Conservation (phyloP, 2,113 vertebrate species). For the Xyliphius kryptos region DNA sequence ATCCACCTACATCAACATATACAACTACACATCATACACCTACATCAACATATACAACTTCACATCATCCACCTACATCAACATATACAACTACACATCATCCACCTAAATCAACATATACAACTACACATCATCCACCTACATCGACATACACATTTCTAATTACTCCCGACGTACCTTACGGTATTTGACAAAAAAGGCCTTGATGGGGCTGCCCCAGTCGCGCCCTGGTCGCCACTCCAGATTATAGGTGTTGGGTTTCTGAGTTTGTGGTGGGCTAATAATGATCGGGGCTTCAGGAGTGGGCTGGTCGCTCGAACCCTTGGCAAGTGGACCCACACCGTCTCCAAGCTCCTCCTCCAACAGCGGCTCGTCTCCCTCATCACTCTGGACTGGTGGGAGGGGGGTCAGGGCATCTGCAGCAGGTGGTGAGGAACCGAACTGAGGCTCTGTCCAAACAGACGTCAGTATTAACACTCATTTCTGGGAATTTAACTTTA, state of each 20-base stretch:
- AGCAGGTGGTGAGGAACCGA: constrained; percentile 40
- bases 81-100: constrained; percentile 24
- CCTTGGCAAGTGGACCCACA: constrained; percentile 33
- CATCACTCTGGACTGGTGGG: constrained; percentile 62
- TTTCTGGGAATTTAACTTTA: too few species aligned
- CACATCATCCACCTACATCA: too few species aligned
- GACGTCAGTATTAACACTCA: too few species aligned
- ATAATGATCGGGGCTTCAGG: constrained; percentile 93
- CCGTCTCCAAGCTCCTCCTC: constrained; percentile 33
- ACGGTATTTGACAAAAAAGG: constrained; percentile 93
- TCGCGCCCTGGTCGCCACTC: constrained; percentile 84
- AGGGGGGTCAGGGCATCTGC: constrained; percentile 43
- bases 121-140: too few species aligned
- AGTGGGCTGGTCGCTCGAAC: constrained; percentile 48
- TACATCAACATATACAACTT: constrained; percentile 42
- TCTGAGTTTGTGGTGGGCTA: constrained; percentile 86
- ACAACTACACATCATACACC: too few species aligned
- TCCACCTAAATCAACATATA: too few species aligned
- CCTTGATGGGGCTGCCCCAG: constrained; percentile 78
- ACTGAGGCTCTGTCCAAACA: constrained; percentile 54
- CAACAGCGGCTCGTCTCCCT: constrained; percentile 42
- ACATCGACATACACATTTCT: not conserved
- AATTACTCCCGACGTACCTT: constrained; percentile 68
- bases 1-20: too few species aligned
- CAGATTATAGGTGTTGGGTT: constrained; percentile 77